A percentile compares a stretch with the other conserved stretches of the same genome.
phyloP scores from a whole-genome alignment of 2,888 invertebrate species.

The Thalpophila matura region DNA sequence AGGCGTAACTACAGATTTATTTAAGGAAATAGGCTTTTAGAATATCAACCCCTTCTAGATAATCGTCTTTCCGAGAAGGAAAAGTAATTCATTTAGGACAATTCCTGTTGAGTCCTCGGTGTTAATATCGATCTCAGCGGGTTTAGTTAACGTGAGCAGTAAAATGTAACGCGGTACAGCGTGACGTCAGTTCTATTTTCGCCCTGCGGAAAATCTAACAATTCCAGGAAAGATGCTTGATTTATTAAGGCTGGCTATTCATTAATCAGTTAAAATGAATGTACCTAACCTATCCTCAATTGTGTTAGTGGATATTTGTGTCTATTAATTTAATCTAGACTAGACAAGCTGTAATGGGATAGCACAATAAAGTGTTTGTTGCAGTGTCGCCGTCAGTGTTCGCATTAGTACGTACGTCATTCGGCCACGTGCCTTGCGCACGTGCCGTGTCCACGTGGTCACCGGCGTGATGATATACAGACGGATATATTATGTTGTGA shows the following conservation, averaged over 20 bases:
- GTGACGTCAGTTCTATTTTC: slow-evolving; percentile 59
- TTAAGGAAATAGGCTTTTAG: slow-evolving; percentile 34
- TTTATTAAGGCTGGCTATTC: slow-evolving; percentile 45
- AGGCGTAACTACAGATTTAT: slow-evolving; percentile 42
- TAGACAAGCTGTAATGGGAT: slow-evolving; percentile 34
- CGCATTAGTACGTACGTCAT: slow-evolving; percentile 36
- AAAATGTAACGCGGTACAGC: slow-evolving; percentile 51
- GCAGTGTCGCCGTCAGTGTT: slow-evolving; percentile 25
- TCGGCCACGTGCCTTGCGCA: slow-evolving; percentile 50
- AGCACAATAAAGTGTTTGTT: slow-evolving; percentile 47
- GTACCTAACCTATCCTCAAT: neutral
- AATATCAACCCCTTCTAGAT: slow-evolving; percentile 33
- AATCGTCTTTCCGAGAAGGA: slow-evolving; percentile 37
- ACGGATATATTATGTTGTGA: slow-evolving; percentile 19
- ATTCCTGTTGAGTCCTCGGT: slow-evolving; percentile 54
- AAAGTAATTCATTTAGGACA: slow-evolving; percentile 55
- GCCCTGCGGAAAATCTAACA: slow-evolving; percentile 41
- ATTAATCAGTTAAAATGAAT: slow-evolving; percentile 33
- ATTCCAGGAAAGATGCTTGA: slow-evolving; percentile 57
- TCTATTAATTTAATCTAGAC: slow-evolving; percentile 27
- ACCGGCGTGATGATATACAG: slow-evolving; percentile 30
- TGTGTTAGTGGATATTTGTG: slow-evolving; percentile 22
- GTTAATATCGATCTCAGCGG: slow-evolving; percentile 55
- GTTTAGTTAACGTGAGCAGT: slow-evolving; percentile 54
- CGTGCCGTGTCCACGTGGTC: slow-evolving; percentile 57